Evolutionary conservation across 2,888 invertebrate genomes (phyloP), one percentile per base, ranked within the genome.

Genomic region (Tribolium freemani): DNA sequence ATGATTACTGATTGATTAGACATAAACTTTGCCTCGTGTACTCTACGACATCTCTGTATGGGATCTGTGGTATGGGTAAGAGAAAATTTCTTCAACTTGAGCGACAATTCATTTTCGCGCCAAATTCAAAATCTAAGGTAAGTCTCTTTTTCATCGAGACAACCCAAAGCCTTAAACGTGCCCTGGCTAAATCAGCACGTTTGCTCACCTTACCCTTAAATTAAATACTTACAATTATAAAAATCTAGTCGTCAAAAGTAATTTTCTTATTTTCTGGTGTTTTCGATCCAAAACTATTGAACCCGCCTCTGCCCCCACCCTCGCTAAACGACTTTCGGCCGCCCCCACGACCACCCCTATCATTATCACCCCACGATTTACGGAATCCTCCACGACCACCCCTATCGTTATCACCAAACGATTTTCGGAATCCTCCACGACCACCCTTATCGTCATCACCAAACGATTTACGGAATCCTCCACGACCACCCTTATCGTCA

Each of bases 191-290:
- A n/a, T n/a, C n/a, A n/a, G n/a, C 16, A 16, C 16, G 16, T 16
- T 2, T 16, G 16, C 16, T 16, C 16, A 16, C 16, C 16, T 16
- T 16, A 16, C 16, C 2, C 16, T 2, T 16, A 16, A 26, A 13
- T 20, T 11, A 46, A 51, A 57, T 74, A 79, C 75, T 79, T 77
- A 79, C 77, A 78, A 71, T 70, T 72, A 74, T n/a, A 67, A 46
- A 75, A 57, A 53, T 45, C 77, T 84, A 84, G 74, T 92, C 83
- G 75, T 85, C 92, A 84, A 93, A 93, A 66, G 89, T 90, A 72
- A 93, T 93, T 88, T 93, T 94, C 88, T 93, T 94, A 85, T 94
- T 94, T 86, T 92, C 91, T 72, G 86, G 77, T n/a, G 89, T 74
- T 71, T 84, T 81, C 31, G 73, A 88, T 87, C 88, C 91, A 79